Conservation (phyloP, 23 tunicate genomes). For the Ciona savignyi region DNA sequence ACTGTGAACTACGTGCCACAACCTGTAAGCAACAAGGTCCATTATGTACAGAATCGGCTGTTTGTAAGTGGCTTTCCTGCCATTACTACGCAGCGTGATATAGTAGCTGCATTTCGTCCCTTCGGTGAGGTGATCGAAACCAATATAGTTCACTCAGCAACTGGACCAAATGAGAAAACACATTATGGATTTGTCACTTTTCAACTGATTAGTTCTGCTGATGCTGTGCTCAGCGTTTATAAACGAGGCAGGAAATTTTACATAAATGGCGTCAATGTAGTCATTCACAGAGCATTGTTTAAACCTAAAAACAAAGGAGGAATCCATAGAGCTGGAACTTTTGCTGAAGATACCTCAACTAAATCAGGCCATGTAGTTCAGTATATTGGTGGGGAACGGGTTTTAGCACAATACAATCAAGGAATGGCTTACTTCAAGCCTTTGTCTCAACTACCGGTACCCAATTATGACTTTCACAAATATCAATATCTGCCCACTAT, state of each 20-base stretch:
- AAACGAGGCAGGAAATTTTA: constrained; percentile 20
- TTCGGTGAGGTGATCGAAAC: constrained; percentile 55
- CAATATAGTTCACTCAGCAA: constrained; percentile 18
- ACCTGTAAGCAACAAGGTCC: constrained; percentile 38
- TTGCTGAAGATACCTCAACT: not conserved
- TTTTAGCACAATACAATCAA: constrained; percentile 13
- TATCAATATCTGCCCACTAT: too few species aligned
- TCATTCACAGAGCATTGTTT: constrained; percentile 30
- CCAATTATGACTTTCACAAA: too few species aligned
- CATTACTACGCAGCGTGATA: constrained; percentile 24
- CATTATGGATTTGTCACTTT: constrained; percentile 55
- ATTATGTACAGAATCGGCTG: constrained; percentile 47
- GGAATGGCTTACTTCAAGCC: constrained; percentile 33
- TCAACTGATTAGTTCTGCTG: constrained; percentile 26
- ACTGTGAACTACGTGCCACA: constrained; percentile 48
- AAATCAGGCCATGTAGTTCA: not conserved
- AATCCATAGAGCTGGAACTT: not conserved
- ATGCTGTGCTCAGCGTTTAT: constrained; percentile 16
- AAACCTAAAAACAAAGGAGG: constrained; percentile 22
- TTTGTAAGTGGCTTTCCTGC: constrained; percentile 52
- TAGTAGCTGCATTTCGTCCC: constrained; percentile 17
- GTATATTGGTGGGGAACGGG: constrained; percentile 3
- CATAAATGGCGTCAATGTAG: constrained; percentile 9
- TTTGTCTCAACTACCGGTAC: too few species aligned
- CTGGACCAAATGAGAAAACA: not conserved